These are phyloP conservation scores for Rhynchomys soricoides DNA, from an alignment of 2,113 vertebrate genomes.

Conservation along the genomic window DNA sequence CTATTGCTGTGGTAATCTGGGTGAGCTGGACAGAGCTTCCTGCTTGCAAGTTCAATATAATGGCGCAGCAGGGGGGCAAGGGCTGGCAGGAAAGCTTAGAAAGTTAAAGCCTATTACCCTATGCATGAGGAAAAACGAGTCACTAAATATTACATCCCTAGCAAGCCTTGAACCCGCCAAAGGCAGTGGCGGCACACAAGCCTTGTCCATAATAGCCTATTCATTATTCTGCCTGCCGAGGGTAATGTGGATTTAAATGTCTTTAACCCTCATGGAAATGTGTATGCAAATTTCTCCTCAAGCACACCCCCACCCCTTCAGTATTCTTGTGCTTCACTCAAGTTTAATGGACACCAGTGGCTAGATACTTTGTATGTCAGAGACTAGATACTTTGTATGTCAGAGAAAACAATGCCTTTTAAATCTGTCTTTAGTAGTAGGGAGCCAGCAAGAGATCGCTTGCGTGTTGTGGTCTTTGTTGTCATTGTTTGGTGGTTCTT, in stretches of 20 bases:
- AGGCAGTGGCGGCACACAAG: slow-evolving; percentile 85
- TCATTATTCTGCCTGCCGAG: slow-evolving; percentile 80
- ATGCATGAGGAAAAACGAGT: slow-evolving; percentile 90
- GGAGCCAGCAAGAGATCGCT: slow-evolving; percentile 65
- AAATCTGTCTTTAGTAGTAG: slow-evolving; percentile 69
- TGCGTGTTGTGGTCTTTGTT: slow-evolving; percentile 33
- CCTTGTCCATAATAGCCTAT: slow-evolving; percentile 77
- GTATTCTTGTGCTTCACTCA: slow-evolving; percentile 78
- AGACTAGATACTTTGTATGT: slow-evolving; percentile 70
- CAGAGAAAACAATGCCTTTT: slow-evolving; percentile 74
- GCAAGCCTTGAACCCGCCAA: slow-evolving; percentile 89
- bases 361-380: slow-evolving; percentile 74
- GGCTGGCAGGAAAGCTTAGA: slow-evolving; percentile 98
- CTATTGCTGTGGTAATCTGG: slow-evolving; percentile 96
- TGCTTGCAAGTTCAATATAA: slow-evolving; percentile 98
- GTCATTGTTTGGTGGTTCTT: slow-evolving; percentile 44
- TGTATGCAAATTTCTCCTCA: slow-evolving; percentile 82
- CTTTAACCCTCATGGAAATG: slow-evolving; percentile 83
- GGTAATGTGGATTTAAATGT: slow-evolving; percentile 83
- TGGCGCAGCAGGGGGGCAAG: slow-evolving; percentile 93
- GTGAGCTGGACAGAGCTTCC: slow-evolving; percentile 92
- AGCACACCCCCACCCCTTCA: not conserved
- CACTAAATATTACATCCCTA: slow-evolving; percentile 87
- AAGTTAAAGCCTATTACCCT: slow-evolving; percentile 98
- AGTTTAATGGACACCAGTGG: slow-evolving; percentile 76